These are phyloP conservation scores for Medauroidea extradentata DNA, from an alignment of 1,140 invertebrate species.

Conservation along the genomic window DNA sequence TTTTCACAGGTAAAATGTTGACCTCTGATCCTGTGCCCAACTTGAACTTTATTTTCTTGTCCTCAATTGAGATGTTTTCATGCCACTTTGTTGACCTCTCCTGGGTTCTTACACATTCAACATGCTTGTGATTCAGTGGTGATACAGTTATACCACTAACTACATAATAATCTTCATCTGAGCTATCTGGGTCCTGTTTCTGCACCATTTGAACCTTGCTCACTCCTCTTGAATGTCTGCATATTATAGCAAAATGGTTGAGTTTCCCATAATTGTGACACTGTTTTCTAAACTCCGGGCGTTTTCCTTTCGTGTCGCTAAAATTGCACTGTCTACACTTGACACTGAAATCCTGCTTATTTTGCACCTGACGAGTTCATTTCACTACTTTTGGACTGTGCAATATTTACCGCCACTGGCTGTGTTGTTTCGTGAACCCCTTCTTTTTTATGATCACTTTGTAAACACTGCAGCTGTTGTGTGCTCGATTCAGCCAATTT, in stretches of 20 bases:
- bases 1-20: conserved; percentile 18
- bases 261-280: conserved; percentile 14
- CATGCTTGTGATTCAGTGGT: neutral
- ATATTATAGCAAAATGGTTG: conserved; percentile 12
- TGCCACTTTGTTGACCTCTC: conserved; percentile 10
- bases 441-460: neutral
- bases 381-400: neutral
- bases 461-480: conserved; percentile 6
- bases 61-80: conserved; percentile 8
- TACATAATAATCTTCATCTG: neutral
- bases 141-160: neutral
- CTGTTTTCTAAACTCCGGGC: conserved; percentile 24
- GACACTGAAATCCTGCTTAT: conserved; percentile 7
- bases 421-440: neutral
- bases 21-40: neutral
- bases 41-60: neutral
- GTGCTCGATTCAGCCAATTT: conserved; percentile 23
- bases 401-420: neutral
- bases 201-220: neutral
- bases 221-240: neutral
- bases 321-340: conserved; percentile 16
- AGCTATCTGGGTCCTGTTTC: neutral
- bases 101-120: neutral
- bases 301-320: conserved; percentile 10
- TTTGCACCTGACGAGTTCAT: neutral